phyloP scores from a whole-genome alignment of 2,888 invertebrate genomes.

The Megastigmus dorsalis region DNA sequence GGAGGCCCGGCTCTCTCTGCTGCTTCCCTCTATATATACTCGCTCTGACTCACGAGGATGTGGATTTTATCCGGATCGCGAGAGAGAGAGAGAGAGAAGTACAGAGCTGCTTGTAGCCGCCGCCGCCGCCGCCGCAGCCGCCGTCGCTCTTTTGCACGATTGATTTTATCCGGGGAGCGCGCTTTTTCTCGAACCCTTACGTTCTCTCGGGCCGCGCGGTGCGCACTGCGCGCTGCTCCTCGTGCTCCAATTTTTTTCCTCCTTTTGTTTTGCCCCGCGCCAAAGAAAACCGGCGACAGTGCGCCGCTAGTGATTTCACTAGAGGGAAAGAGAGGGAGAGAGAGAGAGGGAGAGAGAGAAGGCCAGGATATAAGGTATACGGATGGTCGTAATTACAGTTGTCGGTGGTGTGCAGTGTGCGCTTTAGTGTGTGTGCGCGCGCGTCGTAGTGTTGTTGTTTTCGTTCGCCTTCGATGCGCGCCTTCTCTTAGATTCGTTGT shows the following conservation, averaged over 20 bases:
- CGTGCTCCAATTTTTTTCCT: conserved; percentile 11
- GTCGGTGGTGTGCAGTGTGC: conserved; percentile 13
- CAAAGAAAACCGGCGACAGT: conserved; percentile 41
- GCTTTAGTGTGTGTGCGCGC: neutral
- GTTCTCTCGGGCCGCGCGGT: neutral
- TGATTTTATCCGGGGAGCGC: conserved; percentile 52
- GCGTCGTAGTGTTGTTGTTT: neutral
- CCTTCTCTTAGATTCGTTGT: conserved; percentile 37
- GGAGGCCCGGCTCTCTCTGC: too few relatives aligned
- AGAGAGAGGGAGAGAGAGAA: neutral
- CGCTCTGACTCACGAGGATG: conserved; percentile 55
- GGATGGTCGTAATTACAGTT: conserved; percentile 50
- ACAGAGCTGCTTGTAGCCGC: neutral
- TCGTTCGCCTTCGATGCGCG: conserved; percentile 27
- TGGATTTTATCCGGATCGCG: conserved; percentile 58
- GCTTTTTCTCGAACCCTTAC: conserved; percentile 4
- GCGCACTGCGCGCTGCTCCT: conserved; percentile 27
- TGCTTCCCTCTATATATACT: conserved; percentile 25
- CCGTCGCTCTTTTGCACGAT: conserved; percentile 53
- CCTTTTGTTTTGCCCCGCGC: conserved; percentile 15
- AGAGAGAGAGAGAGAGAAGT: conserved; percentile 2
- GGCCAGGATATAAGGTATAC: conserved; percentile 35
- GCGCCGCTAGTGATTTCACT: conserved; percentile 1
- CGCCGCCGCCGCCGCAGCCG: neutral
- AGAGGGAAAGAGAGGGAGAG: neutral